Conservation (phyloP, 1,140 invertebrate species). For the Teleogryllus occipitalis region DNA sequence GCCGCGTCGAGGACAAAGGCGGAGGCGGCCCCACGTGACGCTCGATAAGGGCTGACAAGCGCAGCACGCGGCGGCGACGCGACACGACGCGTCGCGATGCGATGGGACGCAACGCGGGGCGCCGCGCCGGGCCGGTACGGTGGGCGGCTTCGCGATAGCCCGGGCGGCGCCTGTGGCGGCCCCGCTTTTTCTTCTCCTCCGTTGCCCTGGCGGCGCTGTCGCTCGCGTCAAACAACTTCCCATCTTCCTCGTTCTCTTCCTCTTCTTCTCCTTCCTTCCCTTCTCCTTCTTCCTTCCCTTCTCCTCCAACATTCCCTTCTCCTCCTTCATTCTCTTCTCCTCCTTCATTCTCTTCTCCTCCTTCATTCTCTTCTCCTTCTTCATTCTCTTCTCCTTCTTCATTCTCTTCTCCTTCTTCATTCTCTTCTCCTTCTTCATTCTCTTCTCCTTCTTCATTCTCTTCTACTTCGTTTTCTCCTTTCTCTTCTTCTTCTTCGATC, state of each 20-base stretch:
- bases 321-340: neutral
- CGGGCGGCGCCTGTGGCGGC: no score
- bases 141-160: no score
- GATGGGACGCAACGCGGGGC: no score
- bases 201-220: neutral
- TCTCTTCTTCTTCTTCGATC: neutral
- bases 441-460: neutral
- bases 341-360: neutral
- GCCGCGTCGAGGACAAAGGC: no score
- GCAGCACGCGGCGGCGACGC: no score
- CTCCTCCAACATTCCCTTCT: neutral
- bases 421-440: neutral
- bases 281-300: neutral
- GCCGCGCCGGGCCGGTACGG: no score
- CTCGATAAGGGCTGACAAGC: no score
- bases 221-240: neutral
- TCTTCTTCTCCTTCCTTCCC: neutral
- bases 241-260: no score
- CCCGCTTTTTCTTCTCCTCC: no score
- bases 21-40: no score
- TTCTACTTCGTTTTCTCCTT: neutral
- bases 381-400: no score
- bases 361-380: neutral
- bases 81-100: no score
- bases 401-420: neutral